Evolutionary conservation across 2,888 invertebrate species (phyloP).

Genomic region (Caradrina clavipalpis): DNA sequence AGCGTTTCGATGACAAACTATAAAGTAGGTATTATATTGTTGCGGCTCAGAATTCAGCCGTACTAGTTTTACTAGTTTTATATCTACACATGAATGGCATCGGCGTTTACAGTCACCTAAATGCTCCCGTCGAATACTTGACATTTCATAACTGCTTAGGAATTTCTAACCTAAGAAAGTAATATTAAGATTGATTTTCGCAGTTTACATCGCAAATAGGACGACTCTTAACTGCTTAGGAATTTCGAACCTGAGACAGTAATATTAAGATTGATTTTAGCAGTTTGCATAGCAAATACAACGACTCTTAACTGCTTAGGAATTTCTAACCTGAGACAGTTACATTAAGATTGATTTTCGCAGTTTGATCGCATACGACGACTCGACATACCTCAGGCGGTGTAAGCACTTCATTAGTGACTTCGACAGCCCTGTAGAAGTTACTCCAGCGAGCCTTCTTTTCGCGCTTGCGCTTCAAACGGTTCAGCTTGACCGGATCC

Average conservation of each 20-base stretch:
- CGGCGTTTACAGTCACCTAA: neutral
- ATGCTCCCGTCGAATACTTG: slow-evolving; percentile 16
- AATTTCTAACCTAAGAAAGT: neutral
- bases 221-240: neutral
- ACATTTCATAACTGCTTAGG: neutral
- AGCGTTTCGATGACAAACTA: too few relatives aligned
- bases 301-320: neutral
- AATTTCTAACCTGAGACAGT: neutral
- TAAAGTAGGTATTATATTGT: too few relatives aligned
- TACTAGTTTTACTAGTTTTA: too few relatives aligned
- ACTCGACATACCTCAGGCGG: slow-evolving; percentile 77
- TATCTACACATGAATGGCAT: neutral
- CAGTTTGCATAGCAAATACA: neutral
- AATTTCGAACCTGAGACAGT: neutral
- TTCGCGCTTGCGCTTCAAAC: slow-evolving; percentile 84
- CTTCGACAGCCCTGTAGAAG: slow-evolving; percentile 84
- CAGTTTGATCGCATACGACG: neutral
- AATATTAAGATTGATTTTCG: too few relatives aligned
- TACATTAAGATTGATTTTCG: neutral
- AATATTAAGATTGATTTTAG: neutral
- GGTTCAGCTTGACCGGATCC: slow-evolving; percentile 84
- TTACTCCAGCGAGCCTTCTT: slow-evolving; percentile 88
- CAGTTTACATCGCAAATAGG: too few relatives aligned
- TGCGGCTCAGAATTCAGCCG: too few relatives aligned
- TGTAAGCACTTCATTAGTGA: slow-evolving; percentile 83